These are phyloP conservation scores for Champsocephalus esox DNA, from an alignment of 2,797 vertebrate species.

Conservation along the genomic window DNA sequence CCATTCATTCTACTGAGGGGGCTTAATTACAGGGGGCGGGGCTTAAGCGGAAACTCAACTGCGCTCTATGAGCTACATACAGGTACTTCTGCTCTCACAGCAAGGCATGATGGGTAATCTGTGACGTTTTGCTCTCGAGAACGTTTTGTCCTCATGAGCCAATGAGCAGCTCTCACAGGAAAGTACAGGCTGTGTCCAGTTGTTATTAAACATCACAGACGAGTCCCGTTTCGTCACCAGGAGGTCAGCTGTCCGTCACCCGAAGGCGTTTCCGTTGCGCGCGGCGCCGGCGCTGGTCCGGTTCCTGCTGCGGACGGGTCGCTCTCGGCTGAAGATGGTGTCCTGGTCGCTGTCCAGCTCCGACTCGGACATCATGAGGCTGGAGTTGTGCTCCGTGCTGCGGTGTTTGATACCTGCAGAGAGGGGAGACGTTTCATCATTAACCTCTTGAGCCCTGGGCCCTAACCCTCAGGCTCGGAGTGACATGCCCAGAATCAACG, in stretches of 20 bases:
- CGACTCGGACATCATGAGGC: conserved; percentile 95
- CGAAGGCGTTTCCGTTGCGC: conserved; percentile 86
- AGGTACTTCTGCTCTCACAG: neutral
- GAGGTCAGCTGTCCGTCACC: conserved; percentile 23
- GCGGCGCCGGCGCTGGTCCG: conserved; percentile 74
- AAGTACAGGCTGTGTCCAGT: no score
- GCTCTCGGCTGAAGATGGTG: conserved; percentile 85
- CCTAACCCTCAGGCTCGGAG: no score
- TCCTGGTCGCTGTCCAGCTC: conserved; percentile 95
- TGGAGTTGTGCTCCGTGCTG: conserved; percentile 94
- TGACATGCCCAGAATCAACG: no score
- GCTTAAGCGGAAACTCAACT: no score
- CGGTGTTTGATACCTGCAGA: conserved; percentile 91
- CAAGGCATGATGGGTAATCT: no score
- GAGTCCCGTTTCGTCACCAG: neutral
- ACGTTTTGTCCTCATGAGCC: no score
- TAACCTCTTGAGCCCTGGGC: no score
- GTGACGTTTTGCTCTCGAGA: no score
- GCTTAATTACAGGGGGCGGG: no score
- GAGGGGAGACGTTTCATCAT: neutral
- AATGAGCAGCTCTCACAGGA: no score
- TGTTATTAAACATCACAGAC: neutral
- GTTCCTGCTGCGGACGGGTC: conserved; percentile 80
- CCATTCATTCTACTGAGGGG: no score
- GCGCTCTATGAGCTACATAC: no score